phyloP scores from a whole-genome alignment of 1,140 invertebrate genomes.

The Dysdera silvatica region DNA sequence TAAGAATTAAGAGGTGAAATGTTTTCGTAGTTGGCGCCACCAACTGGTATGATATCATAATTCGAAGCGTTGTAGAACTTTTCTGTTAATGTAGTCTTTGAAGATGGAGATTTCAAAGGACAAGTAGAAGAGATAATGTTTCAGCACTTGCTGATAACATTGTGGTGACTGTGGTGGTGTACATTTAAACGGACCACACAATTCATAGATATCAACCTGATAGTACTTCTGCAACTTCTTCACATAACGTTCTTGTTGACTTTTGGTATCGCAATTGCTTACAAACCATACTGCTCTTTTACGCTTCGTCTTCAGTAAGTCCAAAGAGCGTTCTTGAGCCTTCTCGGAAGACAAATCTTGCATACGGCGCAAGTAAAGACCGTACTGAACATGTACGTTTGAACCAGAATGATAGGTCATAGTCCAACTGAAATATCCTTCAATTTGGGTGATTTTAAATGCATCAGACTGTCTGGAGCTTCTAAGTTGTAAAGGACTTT shows the following conservation, averaged over 20 bases:
- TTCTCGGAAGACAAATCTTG: neutral
- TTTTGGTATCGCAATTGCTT: conserved; percentile 53
- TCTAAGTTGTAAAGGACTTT: conserved; percentile 37
- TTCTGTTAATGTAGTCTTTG: conserved; percentile 43
- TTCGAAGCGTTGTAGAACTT: conserved; percentile 31
- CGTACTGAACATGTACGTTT: conserved; percentile 40
- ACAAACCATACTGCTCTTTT: conserved; percentile 54
- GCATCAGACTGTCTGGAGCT: conserved; percentile 27
- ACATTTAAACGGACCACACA: conserved; percentile 44
- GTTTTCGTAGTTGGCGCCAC: conserved; percentile 31
- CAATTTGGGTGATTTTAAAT: conserved; percentile 16
- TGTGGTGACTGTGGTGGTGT: conserved; percentile 24
- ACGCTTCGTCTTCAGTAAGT: conserved; percentile 13
- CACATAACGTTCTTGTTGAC: conserved; percentile 51
- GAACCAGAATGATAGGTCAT: conserved; percentile 46
- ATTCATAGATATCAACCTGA: conserved; percentile 58
- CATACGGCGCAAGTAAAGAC: conserved; percentile 25
- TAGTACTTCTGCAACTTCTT: conserved; percentile 50
- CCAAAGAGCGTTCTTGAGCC: conserved; percentile 31
- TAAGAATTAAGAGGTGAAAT: conserved; percentile 42
- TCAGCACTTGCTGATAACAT: conserved; percentile 31
- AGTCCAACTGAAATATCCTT: conserved; percentile 46
- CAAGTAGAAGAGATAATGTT: conserved; percentile 42
- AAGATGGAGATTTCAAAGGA: conserved; percentile 44
- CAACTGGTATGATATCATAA: conserved; percentile 29